Conservation (phyloP, 1,140 invertebrate species). For the Megalonaias nervosa region DNA sequence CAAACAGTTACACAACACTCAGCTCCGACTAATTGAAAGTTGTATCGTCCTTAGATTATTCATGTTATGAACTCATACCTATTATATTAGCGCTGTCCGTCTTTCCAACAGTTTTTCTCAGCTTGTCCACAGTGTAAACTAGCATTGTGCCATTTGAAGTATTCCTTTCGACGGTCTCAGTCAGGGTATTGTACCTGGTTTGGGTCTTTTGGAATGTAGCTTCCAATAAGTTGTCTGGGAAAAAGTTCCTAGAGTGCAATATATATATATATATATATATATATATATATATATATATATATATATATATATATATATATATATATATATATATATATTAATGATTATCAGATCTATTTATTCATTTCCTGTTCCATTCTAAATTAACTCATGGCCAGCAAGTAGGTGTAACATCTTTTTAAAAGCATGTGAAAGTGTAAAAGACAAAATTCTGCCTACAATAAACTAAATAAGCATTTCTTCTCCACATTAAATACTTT, state of each 20-base stretch:
- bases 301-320: background rate
- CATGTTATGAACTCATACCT: slow-evolving; percentile 70
- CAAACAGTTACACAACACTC: background rate
- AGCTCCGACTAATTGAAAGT: background rate
- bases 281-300: background rate
- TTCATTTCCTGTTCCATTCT: too few relatives aligned
- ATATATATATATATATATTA: background rate
- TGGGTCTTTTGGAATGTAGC: slow-evolving; percentile 17
- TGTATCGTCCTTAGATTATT: background rate
- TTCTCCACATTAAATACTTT: too few relatives aligned
- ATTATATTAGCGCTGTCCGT: slow-evolving; percentile 89
- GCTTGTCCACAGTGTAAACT: slow-evolving; percentile 11
- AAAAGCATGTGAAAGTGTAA: too few relatives aligned
- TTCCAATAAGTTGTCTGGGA: slow-evolving; percentile 28
- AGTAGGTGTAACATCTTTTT: too few relatives aligned
- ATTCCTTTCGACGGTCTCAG: background rate
- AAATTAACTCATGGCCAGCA: too few relatives aligned
- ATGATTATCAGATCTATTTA: background rate
- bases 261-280: background rate
- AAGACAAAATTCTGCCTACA: too few relatives aligned
- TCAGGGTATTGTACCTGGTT: slow-evolving; percentile 5
- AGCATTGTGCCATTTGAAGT: slow-evolving; percentile 16
- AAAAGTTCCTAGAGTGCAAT: slow-evolving; percentile 14
- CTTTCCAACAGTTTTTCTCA: slow-evolving; percentile 49
- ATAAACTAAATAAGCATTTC: too few relatives aligned